phyloP scores from a whole-genome alignment of 2,797 vertebrate genomes.

The Bufotes viridis region DNA sequence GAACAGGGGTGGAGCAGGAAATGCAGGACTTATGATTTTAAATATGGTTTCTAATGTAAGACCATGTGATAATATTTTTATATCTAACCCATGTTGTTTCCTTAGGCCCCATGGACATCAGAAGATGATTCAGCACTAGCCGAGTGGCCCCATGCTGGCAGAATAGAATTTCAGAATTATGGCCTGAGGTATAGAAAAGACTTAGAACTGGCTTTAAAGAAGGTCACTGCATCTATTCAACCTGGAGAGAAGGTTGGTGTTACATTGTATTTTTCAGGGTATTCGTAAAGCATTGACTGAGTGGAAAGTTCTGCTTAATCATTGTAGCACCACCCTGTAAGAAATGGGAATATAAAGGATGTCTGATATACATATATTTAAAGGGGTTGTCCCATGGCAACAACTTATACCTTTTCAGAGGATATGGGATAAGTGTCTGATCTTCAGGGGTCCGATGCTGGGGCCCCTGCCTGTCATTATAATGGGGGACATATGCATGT shows the following conservation, averaged over 20 bases:
- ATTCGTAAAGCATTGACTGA: neutral
- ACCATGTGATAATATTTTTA: neutral
- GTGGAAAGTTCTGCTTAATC: no score
- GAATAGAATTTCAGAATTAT: conserved; percentile 87
- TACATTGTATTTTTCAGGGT: neutral
- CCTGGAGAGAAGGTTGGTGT: conserved; percentile 86
- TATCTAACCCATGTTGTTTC: neutral
- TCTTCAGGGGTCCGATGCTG: no score
- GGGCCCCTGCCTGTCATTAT: no score
- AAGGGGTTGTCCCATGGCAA: no score
- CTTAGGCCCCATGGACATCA: conserved; percentile 86
- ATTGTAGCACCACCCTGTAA: neutral
- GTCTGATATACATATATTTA: no score
- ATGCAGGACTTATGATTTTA: no score
- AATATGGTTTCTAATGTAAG: no score
- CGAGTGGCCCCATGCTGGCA: conserved; percentile 84
- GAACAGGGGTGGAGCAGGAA: no score
- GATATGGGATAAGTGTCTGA: no score
- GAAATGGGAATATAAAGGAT: neutral
- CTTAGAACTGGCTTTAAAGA: conserved; percentile 85
- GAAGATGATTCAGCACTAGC: conserved; percentile 72
- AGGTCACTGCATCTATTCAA: conserved; percentile 80
- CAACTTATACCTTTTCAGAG: no score
- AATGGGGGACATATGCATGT: no score
- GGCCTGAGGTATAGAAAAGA: conserved; percentile 88